Base-by-base conservation (phyloP, 2,797 vertebrate genomes). In the Coranthus polyacanthus region DNA sequence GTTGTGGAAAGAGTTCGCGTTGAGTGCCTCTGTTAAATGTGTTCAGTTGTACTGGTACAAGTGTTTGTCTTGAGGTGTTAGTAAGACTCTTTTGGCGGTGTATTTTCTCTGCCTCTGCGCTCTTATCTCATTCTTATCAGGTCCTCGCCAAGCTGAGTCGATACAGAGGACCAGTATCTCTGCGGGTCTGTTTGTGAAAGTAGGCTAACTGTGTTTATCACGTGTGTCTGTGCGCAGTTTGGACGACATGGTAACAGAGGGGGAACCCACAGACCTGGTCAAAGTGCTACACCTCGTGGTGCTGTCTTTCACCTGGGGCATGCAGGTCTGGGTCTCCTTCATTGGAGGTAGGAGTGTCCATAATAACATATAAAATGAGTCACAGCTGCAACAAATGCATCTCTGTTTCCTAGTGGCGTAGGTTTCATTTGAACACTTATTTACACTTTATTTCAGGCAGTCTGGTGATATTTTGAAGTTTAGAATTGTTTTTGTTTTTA, bases 281-380 rank as follows among this genome's bases (percentile, higher is more conserved):
- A 96, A 95, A 82, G 92, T 95, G 52, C 36, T 93, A 8, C 93
- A 97, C 69, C 89, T 98, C 12, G 84, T 97, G 66, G 67, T 95
- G 49, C 91, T 97, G 29, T 94, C 96, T 0, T 95, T 95, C 47
- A 82, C 92, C 54, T 97, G 95, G 95, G 96, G 96, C 34, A 95
- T 95, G 94, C 95, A 97, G 85, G 67, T 94, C 53, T 98, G 96
- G 96, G 94, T 97, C 56, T 94, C 96, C 13, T 97, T 97, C 72
- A 92, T 95, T 26, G 93, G 94, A 92, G 96, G 96, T 98, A 68
- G 49, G 67, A 39, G 16, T n/a, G n/a, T n/a, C n/a, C n/a, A n/a
- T n/a, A n/a, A n/a, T n/a, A n/a, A n/a, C n/a, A n/a, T n/a, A n/a
- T n/a, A n/a, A n/a, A n/a, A n/a, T n/a, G n/a, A n/a, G n/a, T n/a